Percentiles rank a stretch among this genome's conserved stretches.
Conservation (phyloP, 2,113 vertebrate species). For the Delphinapterus leucas region DNA sequence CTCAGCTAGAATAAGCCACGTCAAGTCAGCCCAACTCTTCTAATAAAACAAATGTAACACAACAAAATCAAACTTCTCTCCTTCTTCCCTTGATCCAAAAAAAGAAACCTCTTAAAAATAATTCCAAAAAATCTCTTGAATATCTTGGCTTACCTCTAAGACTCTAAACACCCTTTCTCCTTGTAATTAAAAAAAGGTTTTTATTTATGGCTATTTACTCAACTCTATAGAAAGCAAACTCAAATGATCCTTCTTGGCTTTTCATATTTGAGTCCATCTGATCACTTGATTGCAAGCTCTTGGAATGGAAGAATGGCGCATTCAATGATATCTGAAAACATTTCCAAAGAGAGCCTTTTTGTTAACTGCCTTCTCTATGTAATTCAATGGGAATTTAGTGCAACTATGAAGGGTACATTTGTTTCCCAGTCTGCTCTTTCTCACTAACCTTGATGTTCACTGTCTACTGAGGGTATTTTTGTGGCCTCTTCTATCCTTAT, state of each 20-base stretch:
- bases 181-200: neutral
- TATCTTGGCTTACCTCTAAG: neutral
- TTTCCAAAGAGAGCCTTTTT: neutral
- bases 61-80: neutral
- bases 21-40: neutral
- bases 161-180: neutral
- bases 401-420: neutral
- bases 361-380: neutral
- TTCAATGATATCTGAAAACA: neutral
- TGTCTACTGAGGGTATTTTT: neutral
- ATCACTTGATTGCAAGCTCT: neutral
- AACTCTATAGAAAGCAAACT: neutral
- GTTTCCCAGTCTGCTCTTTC: neutral
- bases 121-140: neutral
- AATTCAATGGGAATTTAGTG: neutral
- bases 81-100: neutral
- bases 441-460: neutral
- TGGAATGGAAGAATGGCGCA: neutral
- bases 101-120: neutral
- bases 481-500: neutral
- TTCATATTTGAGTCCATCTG: neutral
- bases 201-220: neutral
- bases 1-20: neutral
- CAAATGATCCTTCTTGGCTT: neutral
- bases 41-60: neutral